Evolutionary conservation across 2,888 invertebrate genomes (phyloP), one percentile per base, ranked within the genome.

Genomic region (Caenorhabditis sinica): DNA sequence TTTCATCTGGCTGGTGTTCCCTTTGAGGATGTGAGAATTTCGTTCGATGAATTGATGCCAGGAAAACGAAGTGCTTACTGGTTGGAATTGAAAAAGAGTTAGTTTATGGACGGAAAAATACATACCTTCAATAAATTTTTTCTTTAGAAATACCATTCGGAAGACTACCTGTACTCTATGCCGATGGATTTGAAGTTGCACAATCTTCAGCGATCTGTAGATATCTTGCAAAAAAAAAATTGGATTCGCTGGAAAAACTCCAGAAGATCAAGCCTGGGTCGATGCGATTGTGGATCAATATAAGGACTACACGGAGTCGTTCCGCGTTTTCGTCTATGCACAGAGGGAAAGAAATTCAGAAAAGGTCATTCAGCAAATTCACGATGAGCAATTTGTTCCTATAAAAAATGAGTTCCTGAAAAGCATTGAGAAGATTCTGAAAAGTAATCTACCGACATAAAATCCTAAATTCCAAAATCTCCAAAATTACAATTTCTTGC

Each of bases 221-320:
- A 17, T 76, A 60, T 17, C 36, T 76, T 6, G 76, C 76, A 6
- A 68, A 56, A 61, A n/a, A n/a, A 68, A 76, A n/a, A 69, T 76
- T 17, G 76, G 73, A 73, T 76, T 28, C 33, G 66, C 66, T 28
- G 76, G 76, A 49, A 66, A 61, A 30, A 33, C 60, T 25, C 40
- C 68, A 20, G 69, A 76, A 69, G 76, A 76, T 13, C 36, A 76
- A 66, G 66, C 49, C 0, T 49, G 66, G 66, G 66, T 20, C 5
- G 66, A 66, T 25, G 65, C 65, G 6, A 49, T 82, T n/a, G 69
- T 71, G n/a, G 82, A 82, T 69, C 69, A 69, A 20, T 76, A 30
- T 58, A 82, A 82, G 51, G 82, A 82, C 51, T 82, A 58, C 45
- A 17, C n/a, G 23, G 53, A 28, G n/a, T 20, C 23, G 11, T 43